Conservation (phyloP, 1,140 invertebrate genomes). For the Orius laevigatus region DNA sequence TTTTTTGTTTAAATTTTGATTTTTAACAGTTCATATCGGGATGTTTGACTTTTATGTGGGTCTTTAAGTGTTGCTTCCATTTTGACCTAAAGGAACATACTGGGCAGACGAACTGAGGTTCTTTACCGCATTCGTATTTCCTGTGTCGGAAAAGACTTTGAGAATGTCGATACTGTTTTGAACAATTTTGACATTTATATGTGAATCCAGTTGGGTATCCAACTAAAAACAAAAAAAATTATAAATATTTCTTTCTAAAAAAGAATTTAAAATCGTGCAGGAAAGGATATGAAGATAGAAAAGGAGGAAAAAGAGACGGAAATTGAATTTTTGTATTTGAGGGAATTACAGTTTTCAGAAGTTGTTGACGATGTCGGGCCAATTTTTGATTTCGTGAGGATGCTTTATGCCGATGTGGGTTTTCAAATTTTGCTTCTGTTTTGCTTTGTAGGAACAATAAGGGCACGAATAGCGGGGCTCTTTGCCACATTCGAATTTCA, state of each 20-base stretch:
- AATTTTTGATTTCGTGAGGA: neutral
- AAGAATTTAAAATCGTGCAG: too few species aligned
- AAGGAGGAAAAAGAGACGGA: too few species aligned
- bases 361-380: conserved; percentile 5
- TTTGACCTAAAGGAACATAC: conserved; percentile 32
- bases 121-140: conserved; percentile 37
- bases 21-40: neutral
- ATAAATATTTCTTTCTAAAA: too few species aligned
- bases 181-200: too few species aligned
- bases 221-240: too few species aligned
- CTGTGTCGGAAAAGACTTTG: conserved; percentile 34
- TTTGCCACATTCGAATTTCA: conserved; percentile 33
- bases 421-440: conserved; percentile 18
- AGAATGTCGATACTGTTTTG: conserved; percentile 32
- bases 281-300: too few species aligned
- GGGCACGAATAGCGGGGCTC: conserved; percentile 31
- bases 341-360: too few species aligned
- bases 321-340: too few species aligned
- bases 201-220: too few species aligned
- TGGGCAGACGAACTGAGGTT: conserved; percentile 33
- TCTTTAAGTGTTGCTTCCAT: conserved; percentile 29
- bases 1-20: too few species aligned
- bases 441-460: conserved; percentile 27
- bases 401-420: conserved; percentile 5
- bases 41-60: conserved; percentile 9